Base-by-base conservation (phyloP, 2,113 vertebrate genomes). In the Chionodraco myersi region DNA sequence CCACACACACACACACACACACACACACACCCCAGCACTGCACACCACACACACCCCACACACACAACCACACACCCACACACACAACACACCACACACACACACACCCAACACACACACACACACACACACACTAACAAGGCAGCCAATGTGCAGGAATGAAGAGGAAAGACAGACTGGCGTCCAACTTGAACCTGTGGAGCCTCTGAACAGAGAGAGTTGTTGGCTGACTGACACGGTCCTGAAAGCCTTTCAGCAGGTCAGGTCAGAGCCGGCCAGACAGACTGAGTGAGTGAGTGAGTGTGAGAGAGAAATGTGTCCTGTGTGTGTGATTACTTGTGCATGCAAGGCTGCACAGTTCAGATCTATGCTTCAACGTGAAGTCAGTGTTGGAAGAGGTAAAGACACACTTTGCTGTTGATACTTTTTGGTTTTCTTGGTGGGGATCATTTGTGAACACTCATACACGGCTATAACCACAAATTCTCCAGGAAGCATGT, bases 251-350 rank as follows among this genome's bases (percentile, higher is more conserved):
- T 80, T 78, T 80, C 66, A 67, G 59, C 84, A 83, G 82, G 82
- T 67, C 84, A 72, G 71, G 64, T 58, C 85, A 77, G 44, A 71
- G 54, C 11, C 3, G 52, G 68, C 2, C 30, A 56, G 47, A 51
- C 49, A 66, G 36, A 82, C 68, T 52, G 77, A 83, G 3, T 49
- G 79, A 87, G 73, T 84, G 79, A 87, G 73, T 84, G 67, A 77
- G 80, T 79, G 75, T 45, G 58, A 48, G 30, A 26, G 68, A 79
- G 48, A 70, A 61, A 48, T 63, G 57, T 45, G 30, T 44, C 41
- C 10, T 58, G 36, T 56, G 66, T 54, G 64, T 36, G 26, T 57
- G 73, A 65, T 36, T 49, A 75, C 48, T 15, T 76, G 57, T 70
- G 56, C 30, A 52, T 64, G 30, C 41, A 34, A 47, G 54, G 34